Percentiles rank a stretch among this genome's conserved stretches.
phyloP scores from a whole-genome alignment of 2,113 vertebrate species.

The Nycticorax nycticorax region DNA sequence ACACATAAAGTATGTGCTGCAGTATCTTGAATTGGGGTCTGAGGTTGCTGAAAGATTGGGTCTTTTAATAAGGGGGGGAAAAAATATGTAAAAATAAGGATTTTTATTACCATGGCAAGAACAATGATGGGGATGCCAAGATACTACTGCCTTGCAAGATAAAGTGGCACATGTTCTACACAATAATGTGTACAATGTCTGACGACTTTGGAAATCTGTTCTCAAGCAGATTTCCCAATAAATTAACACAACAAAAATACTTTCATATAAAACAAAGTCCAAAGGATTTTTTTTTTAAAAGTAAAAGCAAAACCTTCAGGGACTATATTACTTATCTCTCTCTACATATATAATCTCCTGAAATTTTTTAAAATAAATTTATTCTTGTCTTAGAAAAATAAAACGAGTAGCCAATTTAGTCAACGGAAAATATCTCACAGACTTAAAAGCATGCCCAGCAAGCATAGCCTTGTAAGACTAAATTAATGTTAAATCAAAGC shows the following conservation, averaged over 20 bases:
- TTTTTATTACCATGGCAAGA: neutral
- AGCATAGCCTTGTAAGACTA: slow-evolving; percentile 77
- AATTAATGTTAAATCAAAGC: slow-evolving; percentile 66
- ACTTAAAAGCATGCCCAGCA: slow-evolving; percentile 79
- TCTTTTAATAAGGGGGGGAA: neutral
- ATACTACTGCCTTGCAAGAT: slow-evolving; percentile 13
- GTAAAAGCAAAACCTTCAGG: slow-evolving; percentile 69
- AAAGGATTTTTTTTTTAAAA: slow-evolving; percentile 43
- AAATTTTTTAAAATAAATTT: slow-evolving; percentile 74
- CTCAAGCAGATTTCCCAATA: slow-evolving; percentile 72
- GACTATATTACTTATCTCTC: slow-evolving; percentile 60
- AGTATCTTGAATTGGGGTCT: neutral
- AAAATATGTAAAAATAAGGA: neutral
- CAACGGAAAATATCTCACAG: slow-evolving; percentile 73
- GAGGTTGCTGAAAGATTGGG: neutral
- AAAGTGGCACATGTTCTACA: slow-evolving; percentile 67
- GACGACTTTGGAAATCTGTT: slow-evolving; percentile 51
- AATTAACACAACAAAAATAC: slow-evolving; percentile 74
- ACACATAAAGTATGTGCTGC: neutral
- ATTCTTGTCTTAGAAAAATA: slow-evolving; percentile 76
- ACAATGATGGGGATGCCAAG: slow-evolving; percentile 13
- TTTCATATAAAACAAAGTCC: slow-evolving; percentile 67
- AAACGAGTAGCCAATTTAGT: slow-evolving; percentile 70
- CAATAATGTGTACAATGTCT: slow-evolving; percentile 35
- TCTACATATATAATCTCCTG: slow-evolving; percentile 71